Percentiles rank a stretch among this genome's conserved stretches.
Evolutionary conservation across 2,113 vertebrate genomes (phyloP).

Genomic region (Stercorarius parasiticus): DNA sequence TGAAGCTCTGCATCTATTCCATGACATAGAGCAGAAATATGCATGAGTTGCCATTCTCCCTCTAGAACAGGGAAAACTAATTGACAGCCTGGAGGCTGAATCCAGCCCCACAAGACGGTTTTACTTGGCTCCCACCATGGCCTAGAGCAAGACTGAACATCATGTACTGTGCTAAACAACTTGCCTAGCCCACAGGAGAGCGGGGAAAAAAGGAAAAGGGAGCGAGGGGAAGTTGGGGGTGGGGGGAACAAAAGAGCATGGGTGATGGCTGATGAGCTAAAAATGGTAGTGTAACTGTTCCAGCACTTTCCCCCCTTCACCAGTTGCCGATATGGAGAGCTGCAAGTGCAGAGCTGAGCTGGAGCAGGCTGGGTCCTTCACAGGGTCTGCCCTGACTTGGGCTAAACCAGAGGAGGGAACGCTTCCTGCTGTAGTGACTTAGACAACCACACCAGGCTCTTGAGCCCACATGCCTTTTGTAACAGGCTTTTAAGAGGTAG

Average conservation of each 20-base stretch:
- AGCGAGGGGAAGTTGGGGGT: neutral
- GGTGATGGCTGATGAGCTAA: neutral
- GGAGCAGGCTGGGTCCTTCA: neutral
- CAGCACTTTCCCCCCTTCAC: neutral
- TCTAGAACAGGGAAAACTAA: constrained; percentile 5
- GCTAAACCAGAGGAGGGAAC: neutral
- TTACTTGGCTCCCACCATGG: neutral
- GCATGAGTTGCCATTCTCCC: neutral
- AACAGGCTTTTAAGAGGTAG: rapidly evolving
- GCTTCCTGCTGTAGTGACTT: neutral
- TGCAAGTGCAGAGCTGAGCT: neutral
- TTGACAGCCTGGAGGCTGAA: constrained; percentile 17
- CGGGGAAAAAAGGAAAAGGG: neutral
- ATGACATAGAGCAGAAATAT: constrained; percentile 25
- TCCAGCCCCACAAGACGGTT: neutral
- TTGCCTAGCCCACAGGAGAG: neutral
- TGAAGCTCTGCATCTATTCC: constrained; percentile 18
- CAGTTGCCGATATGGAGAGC: neutral
- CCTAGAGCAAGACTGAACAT: neutral
- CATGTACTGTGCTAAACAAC: neutral
- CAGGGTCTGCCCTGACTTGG: neutral
- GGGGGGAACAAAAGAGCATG: neutral
- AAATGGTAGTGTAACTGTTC: neutral
- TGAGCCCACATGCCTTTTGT: rapidly evolving
- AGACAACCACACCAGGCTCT: neutral